Evolutionary conservation across 1,140 invertebrate genomes (phyloP).

Genomic region (Micrasema minimum): DNA sequence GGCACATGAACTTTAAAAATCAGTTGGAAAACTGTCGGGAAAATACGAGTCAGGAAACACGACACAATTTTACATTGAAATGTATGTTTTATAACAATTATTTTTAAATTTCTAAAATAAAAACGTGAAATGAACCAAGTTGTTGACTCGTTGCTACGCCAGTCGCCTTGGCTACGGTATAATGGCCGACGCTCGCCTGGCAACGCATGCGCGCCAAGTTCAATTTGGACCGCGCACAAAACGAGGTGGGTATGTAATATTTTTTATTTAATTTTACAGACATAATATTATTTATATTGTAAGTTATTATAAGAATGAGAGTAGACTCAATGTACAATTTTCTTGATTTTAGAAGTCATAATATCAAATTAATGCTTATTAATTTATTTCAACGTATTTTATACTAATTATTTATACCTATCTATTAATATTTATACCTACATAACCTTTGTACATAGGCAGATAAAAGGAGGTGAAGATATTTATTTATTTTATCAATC

Average conservation of each 20-base stretch:
- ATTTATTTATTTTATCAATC: too few relatives aligned
- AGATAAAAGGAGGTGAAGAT: too few relatives aligned
- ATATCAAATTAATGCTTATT: too few relatives aligned
- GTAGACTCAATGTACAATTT: too few relatives aligned
- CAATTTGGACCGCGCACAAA: conserved; percentile 6
- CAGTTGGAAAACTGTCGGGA: neutral
- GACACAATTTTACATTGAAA: neutral
- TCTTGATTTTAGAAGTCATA: too few relatives aligned
- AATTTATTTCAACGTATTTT: too few relatives aligned
- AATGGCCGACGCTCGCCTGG: conserved; percentile 36
- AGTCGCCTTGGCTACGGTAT: conserved; percentile 50
- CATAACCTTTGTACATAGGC: too few relatives aligned
- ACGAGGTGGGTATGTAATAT: neutral
- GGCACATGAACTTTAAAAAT: conserved; percentile 11
- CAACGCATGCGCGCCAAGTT: conserved; percentile 46
- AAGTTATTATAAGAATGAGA: too few relatives aligned
- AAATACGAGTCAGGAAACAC: neutral
- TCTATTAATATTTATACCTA: too few relatives aligned
- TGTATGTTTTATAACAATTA: neutral
- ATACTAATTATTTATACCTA: too few relatives aligned
- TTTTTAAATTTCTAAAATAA: conserved; percentile 21
- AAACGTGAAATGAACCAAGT: conserved; percentile 35
- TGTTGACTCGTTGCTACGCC: conserved; percentile 54
- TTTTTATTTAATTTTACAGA: neutral
- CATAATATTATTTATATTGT: too few relatives aligned